These are phyloP conservation scores for Meteorus cinctellus DNA, from an alignment of 2,888 invertebrate species.

Conservation along the genomic window DNA sequence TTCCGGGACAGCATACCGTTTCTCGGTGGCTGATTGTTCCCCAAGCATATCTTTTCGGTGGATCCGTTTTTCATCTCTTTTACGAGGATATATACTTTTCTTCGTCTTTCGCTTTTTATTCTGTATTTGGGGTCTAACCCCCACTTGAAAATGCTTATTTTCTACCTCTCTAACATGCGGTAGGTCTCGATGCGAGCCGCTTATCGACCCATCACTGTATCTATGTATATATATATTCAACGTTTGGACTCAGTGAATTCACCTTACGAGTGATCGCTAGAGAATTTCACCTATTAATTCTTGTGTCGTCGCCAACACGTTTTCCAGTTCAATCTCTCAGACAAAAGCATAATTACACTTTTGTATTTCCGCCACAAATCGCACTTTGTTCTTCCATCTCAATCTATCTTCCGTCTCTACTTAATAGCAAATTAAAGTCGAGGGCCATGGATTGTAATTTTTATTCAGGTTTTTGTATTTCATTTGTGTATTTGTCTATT, in stretches of 20 bases:
- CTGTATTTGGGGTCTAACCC: not conserved
- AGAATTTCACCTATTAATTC: slow-evolving; percentile 18
- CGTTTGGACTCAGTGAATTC: not conserved
- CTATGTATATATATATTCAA: not conserved
- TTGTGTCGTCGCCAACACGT: slow-evolving; percentile 22
- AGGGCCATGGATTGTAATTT: slow-evolving; percentile 24
- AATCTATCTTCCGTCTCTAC: slow-evolving; percentile 15
- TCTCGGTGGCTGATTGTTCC: slow-evolving; percentile 44
- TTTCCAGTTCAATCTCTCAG: slow-evolving; percentile 21
- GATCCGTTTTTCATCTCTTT: slow-evolving; percentile 39
- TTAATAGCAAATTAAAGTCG: slow-evolving; percentile 15
- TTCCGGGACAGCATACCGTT: slow-evolving; percentile 52
- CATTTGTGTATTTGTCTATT: too few species aligned
- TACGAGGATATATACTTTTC: slow-evolving; percentile 7
- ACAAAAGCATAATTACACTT: slow-evolving; percentile 18
- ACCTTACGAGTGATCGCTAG: slow-evolving; percentile 16
- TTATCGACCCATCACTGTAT: not conserved
- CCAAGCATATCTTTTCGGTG: slow-evolving; percentile 44
- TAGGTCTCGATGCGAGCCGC: not conserved
- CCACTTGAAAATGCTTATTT: not conserved
- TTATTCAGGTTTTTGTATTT: slow-evolving; percentile 35
- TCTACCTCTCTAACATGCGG: not conserved
- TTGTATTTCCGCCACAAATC: slow-evolving; percentile 44
- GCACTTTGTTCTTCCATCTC: slow-evolving; percentile 31
- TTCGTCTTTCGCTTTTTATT: slow-evolving; percentile 24